phyloP scores from a whole-genome alignment of 1,140 invertebrate species.

The Akabosia matsudoensis region DNA sequence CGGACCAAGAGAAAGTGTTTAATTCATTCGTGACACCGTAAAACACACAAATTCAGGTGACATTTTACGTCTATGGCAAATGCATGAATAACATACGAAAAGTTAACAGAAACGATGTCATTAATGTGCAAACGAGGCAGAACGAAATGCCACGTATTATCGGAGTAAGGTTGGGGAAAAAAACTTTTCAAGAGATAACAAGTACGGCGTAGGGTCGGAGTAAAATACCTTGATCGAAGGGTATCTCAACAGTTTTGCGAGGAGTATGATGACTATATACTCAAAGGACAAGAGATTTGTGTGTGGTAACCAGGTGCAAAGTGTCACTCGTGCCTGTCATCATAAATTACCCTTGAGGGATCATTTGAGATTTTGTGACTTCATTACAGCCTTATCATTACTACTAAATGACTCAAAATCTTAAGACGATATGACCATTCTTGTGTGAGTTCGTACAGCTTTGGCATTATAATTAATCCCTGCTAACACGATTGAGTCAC shows the following conservation, averaged over 20 bases:
- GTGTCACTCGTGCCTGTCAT: background rate
- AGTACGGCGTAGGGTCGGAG: too few relatives aligned
- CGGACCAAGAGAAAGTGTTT: too few relatives aligned
- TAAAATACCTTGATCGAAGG: too few relatives aligned
- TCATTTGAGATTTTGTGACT: conserved; percentile 21
- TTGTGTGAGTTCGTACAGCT: too few relatives aligned
- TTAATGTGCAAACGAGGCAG: background rate
- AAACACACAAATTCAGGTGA: background rate
- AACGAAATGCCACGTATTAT: background rate
- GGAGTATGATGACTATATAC: background rate
- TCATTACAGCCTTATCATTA: conserved; percentile 12
- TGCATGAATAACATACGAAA: background rate
- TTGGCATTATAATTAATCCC: too few relatives aligned
- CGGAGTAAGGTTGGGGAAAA: background rate
- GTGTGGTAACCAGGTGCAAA: conserved; percentile 13
- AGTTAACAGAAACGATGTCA: background rate
- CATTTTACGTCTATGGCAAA: background rate
- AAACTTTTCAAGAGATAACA: too few relatives aligned
- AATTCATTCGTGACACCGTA: too few relatives aligned
- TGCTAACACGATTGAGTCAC: too few relatives aligned
- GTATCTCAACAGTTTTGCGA: too few relatives aligned
- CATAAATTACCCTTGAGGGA: conserved; percentile 14
- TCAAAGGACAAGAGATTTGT: too few relatives aligned
- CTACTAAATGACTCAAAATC: background rate
- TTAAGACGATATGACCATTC: background rate